A percentile compares a stretch with the other conserved stretches of the same genome.
Conservation (phyloP, 1,140 invertebrate species). For the Drosophila bifasciata region DNA sequence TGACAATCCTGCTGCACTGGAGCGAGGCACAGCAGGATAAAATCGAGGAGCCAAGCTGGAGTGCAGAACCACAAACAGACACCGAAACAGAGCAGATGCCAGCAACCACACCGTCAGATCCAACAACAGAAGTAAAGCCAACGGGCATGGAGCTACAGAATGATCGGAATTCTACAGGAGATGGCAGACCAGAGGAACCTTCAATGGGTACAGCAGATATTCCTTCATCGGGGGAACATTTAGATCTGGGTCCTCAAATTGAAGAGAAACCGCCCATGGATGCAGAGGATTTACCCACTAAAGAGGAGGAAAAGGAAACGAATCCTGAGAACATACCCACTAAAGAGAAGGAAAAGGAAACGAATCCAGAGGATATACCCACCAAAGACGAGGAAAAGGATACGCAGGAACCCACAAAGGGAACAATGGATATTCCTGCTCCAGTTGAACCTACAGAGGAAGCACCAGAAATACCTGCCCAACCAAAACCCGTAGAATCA, state of each 20-base stretch:
- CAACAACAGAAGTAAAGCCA: not conserved
- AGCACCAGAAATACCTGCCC: too few species aligned
- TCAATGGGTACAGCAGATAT: not conserved
- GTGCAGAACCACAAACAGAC: too few species aligned
- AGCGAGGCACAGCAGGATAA: slow-evolving; percentile 30
- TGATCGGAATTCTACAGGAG: too few species aligned
- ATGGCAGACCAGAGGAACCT: not conserved
- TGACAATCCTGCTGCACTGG: slow-evolving; percentile 40
- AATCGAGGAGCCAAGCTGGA: slow-evolving; percentile 15
- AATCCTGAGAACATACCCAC: too few species aligned
- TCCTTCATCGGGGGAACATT: not conserved
- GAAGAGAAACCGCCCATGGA: too few species aligned
- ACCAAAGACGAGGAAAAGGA: too few species aligned
- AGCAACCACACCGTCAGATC: not conserved
- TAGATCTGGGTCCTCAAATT: too few species aligned
- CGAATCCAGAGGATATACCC: too few species aligned
- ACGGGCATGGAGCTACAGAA: not conserved
- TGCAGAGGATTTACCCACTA: not conserved
- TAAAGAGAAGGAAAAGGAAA: too few species aligned
- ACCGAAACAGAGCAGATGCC: too few species aligned
- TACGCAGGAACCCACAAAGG: slow-evolving; percentile 1
- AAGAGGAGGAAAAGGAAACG: not conserved
- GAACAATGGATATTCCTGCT: slow-evolving; percentile 1
- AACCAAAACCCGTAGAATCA: too few species aligned
- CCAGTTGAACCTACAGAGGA: not conserved